A percentile compares a stretch with the other conserved stretches of the same genome.
Evolutionary conservation across 2,888 invertebrate genomes (phyloP).

Genomic region (Galerucella nymphaeae): DNA sequence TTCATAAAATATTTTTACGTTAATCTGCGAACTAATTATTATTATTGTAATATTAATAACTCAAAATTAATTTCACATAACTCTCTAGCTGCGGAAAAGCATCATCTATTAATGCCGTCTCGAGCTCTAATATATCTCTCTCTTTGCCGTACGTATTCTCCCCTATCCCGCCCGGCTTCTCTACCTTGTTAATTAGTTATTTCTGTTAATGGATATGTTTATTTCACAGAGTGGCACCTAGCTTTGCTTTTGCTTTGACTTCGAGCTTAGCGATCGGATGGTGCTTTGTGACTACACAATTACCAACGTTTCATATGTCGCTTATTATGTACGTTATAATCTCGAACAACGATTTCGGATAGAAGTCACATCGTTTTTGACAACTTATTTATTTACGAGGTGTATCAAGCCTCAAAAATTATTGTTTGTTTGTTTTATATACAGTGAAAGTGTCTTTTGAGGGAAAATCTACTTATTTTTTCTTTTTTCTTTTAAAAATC

Average conservation of each 20-base stretch:
- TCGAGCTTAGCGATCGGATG: conserved; percentile 23
- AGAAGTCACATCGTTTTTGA: not conserved
- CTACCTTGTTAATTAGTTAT: conserved; percentile 50
- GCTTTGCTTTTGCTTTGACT: conserved; percentile 40
- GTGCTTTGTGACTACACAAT: conserved; percentile 25
- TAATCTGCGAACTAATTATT: conserved; percentile 44
- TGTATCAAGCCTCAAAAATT: not conserved
- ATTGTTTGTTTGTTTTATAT: too few relatives aligned
- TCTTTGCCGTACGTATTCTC: too few relatives aligned
- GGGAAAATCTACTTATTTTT: too few relatives aligned
- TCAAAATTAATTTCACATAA: conserved; percentile 46
- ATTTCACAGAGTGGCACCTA: conserved; percentile 46
- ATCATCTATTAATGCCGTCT: conserved; percentile 45
- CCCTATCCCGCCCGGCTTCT: conserved; percentile 30
- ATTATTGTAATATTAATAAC: conserved; percentile 49
- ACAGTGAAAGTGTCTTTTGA: too few relatives aligned
- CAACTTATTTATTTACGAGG: not conserved
- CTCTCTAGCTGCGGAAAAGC: conserved; percentile 42
- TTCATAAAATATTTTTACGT: too few relatives aligned
- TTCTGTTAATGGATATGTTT: conserved; percentile 52
- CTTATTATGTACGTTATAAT: conserved; percentile 10
- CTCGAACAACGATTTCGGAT: not conserved
- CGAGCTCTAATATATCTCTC: conserved; percentile 29
- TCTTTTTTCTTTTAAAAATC: too few relatives aligned
- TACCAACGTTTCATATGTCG: conserved; percentile 8